phyloP scores from a whole-genome alignment of 2,888 invertebrate species.

The Apeira syringaria region DNA sequence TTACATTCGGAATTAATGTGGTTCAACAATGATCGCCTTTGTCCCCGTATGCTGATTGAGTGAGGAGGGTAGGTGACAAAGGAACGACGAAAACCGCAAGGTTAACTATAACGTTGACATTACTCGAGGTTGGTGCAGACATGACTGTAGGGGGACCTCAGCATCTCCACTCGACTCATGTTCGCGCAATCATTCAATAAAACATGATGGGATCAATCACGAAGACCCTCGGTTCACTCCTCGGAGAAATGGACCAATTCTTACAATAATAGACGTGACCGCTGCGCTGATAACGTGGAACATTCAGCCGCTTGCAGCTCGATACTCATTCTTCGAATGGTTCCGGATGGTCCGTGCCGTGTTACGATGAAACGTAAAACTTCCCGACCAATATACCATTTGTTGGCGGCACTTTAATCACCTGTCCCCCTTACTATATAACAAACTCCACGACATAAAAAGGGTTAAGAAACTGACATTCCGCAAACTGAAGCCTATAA shows the following conservation, averaged over 20 bases:
- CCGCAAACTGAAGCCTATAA: too few species aligned
- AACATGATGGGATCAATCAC: slow-evolving; percentile 77
- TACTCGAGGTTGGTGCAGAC: slow-evolving; percentile 57
- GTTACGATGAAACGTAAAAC: too few species aligned
- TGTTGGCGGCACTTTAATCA: too few species aligned
- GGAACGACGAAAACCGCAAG: slow-evolving; percentile 44
- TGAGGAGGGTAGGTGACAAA: slow-evolving; percentile 22
- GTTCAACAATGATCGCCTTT: slow-evolving; percentile 17
- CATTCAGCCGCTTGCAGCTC: background rate
- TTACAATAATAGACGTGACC: slow-evolving; percentile 32
- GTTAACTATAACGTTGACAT: slow-evolving; percentile 63
- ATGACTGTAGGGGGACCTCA: slow-evolving; percentile 64
- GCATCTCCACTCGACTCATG: slow-evolving; percentile 65
- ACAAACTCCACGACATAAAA: too few species aligned
- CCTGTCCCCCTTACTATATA: too few species aligned
- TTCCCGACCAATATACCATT: too few species aligned
- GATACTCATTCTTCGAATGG: too few species aligned
- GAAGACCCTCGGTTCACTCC: slow-evolving; percentile 72
- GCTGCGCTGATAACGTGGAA: slow-evolving; percentile 8
- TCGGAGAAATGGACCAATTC: slow-evolving; percentile 72
- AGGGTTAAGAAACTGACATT: too few species aligned
- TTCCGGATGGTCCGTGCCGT: too few species aligned
- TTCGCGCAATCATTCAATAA: slow-evolving; percentile 83
- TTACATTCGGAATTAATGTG: slow-evolving; percentile 12
- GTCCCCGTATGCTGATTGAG: slow-evolving; percentile 17